phyloP scores from a whole-genome alignment of 2,888 invertebrate genomes.

The Leucania comma region DNA sequence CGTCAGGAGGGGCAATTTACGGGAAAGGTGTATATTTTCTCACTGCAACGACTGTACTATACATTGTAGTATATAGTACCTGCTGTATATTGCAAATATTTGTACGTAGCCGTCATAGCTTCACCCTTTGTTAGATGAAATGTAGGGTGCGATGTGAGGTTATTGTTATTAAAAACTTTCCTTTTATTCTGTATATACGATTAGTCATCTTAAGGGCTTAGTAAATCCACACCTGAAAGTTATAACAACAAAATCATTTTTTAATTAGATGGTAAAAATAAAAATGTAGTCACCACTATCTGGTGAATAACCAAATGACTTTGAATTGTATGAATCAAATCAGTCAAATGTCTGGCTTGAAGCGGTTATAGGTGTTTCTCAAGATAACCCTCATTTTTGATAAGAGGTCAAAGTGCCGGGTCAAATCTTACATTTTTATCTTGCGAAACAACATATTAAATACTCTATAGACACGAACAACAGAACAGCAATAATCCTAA shows the following conservation, averaged over 20 bases:
- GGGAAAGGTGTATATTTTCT: conserved; percentile 23
- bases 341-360: conserved; percentile 6
- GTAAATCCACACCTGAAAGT: neutral
- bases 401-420: conserved; percentile 10
- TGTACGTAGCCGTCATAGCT: neutral
- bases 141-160: neutral
- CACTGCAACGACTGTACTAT: conserved; percentile 1
- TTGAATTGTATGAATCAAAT: neutral
- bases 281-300: neutral
- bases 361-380: neutral
- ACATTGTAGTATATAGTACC: conserved; percentile 17
- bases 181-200: neutral
- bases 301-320: neutral
- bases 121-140: neutral
- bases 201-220: neutral
- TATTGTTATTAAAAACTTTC: neutral
- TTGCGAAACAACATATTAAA: neutral
- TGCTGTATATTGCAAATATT: conserved; percentile 16
- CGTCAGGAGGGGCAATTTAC: conserved; percentile 28
- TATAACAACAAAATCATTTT: neutral
- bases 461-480: too few species aligned
- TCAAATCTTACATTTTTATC: conserved; percentile 9
- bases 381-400: conserved; percentile 12
- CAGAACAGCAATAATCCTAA: neutral
- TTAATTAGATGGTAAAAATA: neutral